Conservation (phyloP, 2,888 invertebrate genomes). For the Amitus sp. region DNA sequence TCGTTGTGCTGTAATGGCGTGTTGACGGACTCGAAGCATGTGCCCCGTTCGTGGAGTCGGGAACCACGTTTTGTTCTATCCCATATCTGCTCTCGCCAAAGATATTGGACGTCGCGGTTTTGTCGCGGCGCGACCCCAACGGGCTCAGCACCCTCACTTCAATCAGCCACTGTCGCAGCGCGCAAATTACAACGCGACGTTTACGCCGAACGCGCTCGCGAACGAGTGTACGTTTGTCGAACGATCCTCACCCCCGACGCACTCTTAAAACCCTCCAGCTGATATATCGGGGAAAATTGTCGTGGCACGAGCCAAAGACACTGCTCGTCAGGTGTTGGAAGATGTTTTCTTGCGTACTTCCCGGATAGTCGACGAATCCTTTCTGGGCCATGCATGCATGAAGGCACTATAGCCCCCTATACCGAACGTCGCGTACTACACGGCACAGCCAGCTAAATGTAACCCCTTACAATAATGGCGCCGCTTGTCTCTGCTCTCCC, state of each 20-base stretch:
- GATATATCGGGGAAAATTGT: slow-evolving; percentile 32
- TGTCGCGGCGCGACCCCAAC: too few species aligned
- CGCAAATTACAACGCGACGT: slow-evolving; percentile 49
- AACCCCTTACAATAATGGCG: slow-evolving; percentile 69
- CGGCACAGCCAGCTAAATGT: slow-evolving; percentile 67
- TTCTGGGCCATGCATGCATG: slow-evolving; percentile 88
- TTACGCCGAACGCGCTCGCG: slow-evolving; percentile 18
- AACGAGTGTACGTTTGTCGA: slow-evolving; percentile 1
- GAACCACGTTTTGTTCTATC: slow-evolving; percentile 35
- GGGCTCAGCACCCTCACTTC: slow-evolving; percentile 42
- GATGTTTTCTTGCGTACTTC: slow-evolving; percentile 70
- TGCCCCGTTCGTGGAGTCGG: too few species aligned
- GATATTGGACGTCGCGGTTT: too few species aligned
- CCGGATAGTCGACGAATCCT: slow-evolving; percentile 81
- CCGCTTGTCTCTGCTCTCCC: slow-evolving; percentile 68
- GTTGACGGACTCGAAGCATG: too few species aligned
- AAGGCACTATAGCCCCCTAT: slow-evolving; percentile 86
- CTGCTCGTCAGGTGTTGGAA: slow-evolving; percentile 64
- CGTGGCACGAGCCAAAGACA: slow-evolving; percentile 40
- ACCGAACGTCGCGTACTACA: slow-evolving; percentile 75
- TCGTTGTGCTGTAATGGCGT: too few species aligned
- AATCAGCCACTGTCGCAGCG: slow-evolving; percentile 56
- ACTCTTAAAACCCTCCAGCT: slow-evolving; percentile 26
- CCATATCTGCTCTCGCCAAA: too few species aligned
- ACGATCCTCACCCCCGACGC: slow-evolving; percentile 12